Evolutionary conservation across 2,888 invertebrate genomes (phyloP).

Genomic region (Ectropis crepuscularia): DNA sequence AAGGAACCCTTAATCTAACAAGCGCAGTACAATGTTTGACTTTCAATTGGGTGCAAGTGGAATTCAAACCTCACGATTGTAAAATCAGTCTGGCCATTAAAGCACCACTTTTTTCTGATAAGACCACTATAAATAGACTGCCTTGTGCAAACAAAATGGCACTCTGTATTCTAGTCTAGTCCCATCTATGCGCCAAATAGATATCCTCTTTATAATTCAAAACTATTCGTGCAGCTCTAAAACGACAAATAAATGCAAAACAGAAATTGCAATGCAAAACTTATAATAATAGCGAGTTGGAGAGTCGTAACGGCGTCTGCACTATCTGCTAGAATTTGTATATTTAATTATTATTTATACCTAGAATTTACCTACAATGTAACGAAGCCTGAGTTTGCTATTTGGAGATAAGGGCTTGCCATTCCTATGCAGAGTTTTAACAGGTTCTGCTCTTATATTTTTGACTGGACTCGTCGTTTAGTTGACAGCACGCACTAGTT

Average conservation of each 20-base stretch:
- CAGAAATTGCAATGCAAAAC: slow-evolving; percentile 11
- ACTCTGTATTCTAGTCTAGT: background rate
- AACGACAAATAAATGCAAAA: slow-evolving; percentile 14
- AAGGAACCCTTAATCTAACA: no score
- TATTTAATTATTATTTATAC: slow-evolving; percentile 11
- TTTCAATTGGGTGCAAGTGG: no score
- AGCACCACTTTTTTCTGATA: no score
- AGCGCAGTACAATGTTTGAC: no score
- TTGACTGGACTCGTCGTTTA: no score
- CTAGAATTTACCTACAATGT: background rate
- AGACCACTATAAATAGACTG: no score
- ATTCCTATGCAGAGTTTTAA: no score
- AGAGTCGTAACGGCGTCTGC: slow-evolving; percentile 2
- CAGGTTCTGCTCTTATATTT: no score
- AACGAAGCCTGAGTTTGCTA: background rate
- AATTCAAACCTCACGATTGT: no score
- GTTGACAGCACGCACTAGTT: no score
- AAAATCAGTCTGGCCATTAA: no score
- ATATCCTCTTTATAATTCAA: slow-evolving; percentile 3
- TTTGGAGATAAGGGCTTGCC: background rate
- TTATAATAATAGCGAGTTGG: slow-evolving; percentile 1
- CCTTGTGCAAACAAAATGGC: no score
- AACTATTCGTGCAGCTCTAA: slow-evolving; percentile 8
- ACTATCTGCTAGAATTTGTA: slow-evolving; percentile 2
- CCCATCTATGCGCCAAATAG: background rate